Conservation (phyloP, 2,888 invertebrate genomes). For the Ceratothoa steindachneri region DNA sequence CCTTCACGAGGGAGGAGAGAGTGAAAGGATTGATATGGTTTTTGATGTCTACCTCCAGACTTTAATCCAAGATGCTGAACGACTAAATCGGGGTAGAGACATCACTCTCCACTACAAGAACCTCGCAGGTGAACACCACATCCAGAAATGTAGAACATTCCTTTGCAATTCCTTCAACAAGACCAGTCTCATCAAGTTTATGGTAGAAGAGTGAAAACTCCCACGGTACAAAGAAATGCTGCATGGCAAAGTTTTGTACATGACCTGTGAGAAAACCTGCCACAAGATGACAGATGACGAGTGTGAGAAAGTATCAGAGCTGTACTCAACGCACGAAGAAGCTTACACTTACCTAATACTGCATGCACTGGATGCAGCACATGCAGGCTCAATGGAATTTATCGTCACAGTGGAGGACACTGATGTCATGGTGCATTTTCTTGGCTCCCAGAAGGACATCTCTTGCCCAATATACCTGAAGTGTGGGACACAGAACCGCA, state of each 20-base stretch:
- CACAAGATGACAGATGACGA: neutral
- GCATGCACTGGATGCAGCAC: constrained; percentile 14
- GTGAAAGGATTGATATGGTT: constrained; percentile 10
- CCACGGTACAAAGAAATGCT: neutral
- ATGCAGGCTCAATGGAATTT: constrained; percentile 8
- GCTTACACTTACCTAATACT: neutral
- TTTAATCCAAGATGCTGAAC: no score
- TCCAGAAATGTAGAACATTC: neutral
- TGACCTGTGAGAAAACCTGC: neutral
- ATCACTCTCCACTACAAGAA: neutral
- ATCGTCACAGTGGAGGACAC: constrained; percentile 6
- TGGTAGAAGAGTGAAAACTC: neutral
- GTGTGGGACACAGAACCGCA: constrained; percentile 16
- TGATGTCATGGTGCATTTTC: constrained; percentile 4
- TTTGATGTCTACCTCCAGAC: constrained; percentile 11
- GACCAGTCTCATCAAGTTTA: neutral
- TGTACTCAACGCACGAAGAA: neutral
- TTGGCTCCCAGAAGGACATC: neutral
- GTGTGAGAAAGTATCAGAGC: neutral
- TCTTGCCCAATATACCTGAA: constrained; percentile 14
- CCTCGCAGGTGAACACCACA: neutral
- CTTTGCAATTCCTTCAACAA: neutral
- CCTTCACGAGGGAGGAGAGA: neutral
- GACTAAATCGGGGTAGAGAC: no score
- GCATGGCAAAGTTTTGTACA: neutral